Evolutionary conservation across 2,113 vertebrate genomes (phyloP), one percentile per base, ranked within the genome.

Genomic region (Tyto alba): DNA sequence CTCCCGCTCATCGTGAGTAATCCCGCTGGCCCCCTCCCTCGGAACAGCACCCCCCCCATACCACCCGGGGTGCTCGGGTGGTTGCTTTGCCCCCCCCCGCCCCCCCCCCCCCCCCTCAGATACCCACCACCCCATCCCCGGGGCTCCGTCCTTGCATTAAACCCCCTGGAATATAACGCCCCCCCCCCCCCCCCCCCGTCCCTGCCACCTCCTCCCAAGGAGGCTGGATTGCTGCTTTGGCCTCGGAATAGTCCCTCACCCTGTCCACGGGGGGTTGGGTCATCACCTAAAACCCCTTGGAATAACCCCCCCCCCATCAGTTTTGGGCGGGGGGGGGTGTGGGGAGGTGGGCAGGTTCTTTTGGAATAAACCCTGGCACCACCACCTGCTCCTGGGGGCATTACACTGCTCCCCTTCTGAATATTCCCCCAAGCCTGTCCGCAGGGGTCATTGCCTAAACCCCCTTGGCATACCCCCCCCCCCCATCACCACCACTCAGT

Each of bases 1-100:
- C 80, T 98, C 84, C 98, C 98, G 7, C 89, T 98, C 68, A 97
- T 98, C 29, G 98, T 98, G 94, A 98, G 98, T 98, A 94, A 53
- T 0, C 34, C 30, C 45, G 0, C 3, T 2, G 2, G 13, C 19
- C 29, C 30, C 18, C 19, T 16, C 9, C 18, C 13, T 21, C 0
- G 16, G 22, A 47, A 22, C 30, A 55, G n/a, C 25, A 40, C 27
- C n/a, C 11, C 8, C 41, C 63, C 27, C 14, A 4, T 23, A 7
- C 11, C 6, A 0, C 22, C 22, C n/a, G 0, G 1, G 12, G 41
- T 12, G 14, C 2, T 40, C 2, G 1, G 18, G 47, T 4, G 11
- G n/a, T 41, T 6, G 10, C 15, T 75, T 59, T 55, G 41, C 2
- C 22, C 29, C 26, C 27, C 16, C 7, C 3, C 6, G 3, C 22